Conservation (phyloP, 2,888 invertebrate species). For the Elmis aenea region DNA sequence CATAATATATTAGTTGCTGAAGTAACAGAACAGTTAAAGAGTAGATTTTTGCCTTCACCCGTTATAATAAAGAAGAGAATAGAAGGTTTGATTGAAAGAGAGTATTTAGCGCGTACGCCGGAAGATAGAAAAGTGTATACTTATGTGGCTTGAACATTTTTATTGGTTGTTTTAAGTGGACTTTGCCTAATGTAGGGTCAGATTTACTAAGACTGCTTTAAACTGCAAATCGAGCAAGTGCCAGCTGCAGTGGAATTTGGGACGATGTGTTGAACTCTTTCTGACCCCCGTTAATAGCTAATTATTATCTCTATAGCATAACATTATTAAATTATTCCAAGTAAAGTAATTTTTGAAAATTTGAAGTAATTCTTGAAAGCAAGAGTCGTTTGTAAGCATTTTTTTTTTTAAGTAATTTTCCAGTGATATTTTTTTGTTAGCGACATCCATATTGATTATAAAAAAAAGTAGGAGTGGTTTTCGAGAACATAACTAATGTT, state of each 20-base stretch:
- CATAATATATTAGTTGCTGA: slow-evolving; percentile 93
- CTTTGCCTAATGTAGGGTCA: slow-evolving; percentile 16
- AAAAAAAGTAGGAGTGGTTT: too few species aligned
- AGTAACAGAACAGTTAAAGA: slow-evolving; percentile 95
- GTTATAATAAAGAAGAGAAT: slow-evolving; percentile 99
- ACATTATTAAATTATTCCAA: slow-evolving; percentile 22
- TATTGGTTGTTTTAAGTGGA: slow-evolving; percentile 18
- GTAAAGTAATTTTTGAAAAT: slow-evolving; percentile 18
- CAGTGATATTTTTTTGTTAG: slow-evolving; percentile 1
- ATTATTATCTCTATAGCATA: slow-evolving; percentile 18
- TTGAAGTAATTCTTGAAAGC: too few species aligned
- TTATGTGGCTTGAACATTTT: slow-evolving; percentile 75
- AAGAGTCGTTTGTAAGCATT: slow-evolving; percentile 14
- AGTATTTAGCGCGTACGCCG: slow-evolving; percentile 95
- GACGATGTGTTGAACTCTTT: slow-evolving; percentile 12
- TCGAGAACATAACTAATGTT: background rate
- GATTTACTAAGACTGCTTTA: slow-evolving; percentile 16
- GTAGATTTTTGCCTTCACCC: slow-evolving; percentile 95
- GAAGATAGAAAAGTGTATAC: slow-evolving; percentile 96
- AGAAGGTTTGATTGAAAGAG: slow-evolving; percentile 98
- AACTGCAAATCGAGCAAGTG: slow-evolving; percentile 8
- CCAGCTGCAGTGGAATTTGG: slow-evolving; percentile 1
- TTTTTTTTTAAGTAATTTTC: slow-evolving; percentile 2
- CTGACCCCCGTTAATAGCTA: slow-evolving; percentile 19
- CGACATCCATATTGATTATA: slow-evolving; percentile 1